phyloP scores from a whole-genome alignment of 2,888 invertebrate species.

The Strigamia crassipes region DNA sequence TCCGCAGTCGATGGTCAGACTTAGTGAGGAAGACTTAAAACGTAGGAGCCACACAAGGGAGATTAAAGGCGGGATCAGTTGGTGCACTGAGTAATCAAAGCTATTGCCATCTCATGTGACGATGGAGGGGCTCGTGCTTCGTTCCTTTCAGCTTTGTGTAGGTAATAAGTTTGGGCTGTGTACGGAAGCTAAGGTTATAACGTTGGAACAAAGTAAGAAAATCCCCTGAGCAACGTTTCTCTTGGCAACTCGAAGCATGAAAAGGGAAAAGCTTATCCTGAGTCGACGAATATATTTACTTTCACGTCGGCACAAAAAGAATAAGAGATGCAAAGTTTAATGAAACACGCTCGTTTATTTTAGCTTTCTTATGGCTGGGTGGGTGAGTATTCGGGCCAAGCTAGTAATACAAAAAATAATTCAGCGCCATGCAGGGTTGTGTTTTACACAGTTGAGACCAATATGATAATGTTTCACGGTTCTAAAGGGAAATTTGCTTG shows the following conservation, averaged over 20 bases:
- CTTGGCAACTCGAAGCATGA: constrained; percentile 44
- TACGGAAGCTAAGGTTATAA: constrained; percentile 39
- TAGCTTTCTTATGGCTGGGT: neutral
- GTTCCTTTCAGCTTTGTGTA: constrained; percentile 33
- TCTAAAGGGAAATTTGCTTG: constrained; percentile 37
- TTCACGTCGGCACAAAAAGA: constrained; percentile 36
- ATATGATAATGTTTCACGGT: constrained; percentile 37
- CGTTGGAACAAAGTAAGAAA: constrained; percentile 40
- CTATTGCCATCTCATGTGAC: constrained; percentile 45
- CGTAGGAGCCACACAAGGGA: constrained; percentile 38
- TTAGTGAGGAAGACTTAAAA: constrained; percentile 33
- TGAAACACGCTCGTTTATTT: constrained; percentile 43
- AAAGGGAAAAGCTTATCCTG: constrained; percentile 44
- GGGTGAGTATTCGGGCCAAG: neutral
- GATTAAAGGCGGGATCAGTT: constrained; percentile 47
- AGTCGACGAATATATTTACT: constrained; percentile 45
- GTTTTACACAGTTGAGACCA: constrained; percentile 37
- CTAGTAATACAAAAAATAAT: constrained; percentile 40
- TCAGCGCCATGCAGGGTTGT: constrained; percentile 1
- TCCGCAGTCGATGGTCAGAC: constrained; percentile 38
- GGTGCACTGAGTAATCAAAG: constrained; percentile 45
- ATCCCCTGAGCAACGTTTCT: constrained; percentile 45
- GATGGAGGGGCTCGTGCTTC: constrained; percentile 36
- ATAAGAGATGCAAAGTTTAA: constrained; percentile 46
- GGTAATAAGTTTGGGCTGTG: constrained; percentile 45